Conservation (phyloP, 2,113 vertebrate genomes). For the Pangasianodon gigas region DNA sequence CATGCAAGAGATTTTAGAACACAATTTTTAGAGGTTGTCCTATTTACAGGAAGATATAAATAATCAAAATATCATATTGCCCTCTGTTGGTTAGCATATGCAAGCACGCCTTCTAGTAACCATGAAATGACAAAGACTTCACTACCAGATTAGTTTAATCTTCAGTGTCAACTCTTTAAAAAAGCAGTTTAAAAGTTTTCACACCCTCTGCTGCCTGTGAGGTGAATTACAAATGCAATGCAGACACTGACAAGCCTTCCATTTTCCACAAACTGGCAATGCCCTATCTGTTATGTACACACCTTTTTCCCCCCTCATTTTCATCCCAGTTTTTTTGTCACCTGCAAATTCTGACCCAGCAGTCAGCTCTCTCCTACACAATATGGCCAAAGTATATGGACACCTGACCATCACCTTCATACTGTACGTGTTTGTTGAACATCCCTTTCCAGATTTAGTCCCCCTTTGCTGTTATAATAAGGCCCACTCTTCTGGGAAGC, state of each 20-base stretch:
- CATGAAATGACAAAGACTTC: neutral
- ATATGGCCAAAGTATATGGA: neutral
- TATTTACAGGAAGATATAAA: constrained; percentile 12
- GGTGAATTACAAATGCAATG: neutral
- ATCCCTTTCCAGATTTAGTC: neutral
- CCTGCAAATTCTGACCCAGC: neutral
- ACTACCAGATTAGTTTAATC: neutral
- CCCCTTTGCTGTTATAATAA: neutral
- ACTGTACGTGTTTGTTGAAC: neutral
- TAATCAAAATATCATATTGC: constrained; percentile 14
- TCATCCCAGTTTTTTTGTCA: neutral
- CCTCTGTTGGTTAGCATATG: constrained; percentile 20
- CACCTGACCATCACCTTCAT: neutral
- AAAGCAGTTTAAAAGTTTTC: neutral
- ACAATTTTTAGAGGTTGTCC: neutral
- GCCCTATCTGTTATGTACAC: neutral
- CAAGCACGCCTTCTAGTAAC: neutral
- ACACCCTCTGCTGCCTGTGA: neutral
- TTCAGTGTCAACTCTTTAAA: neutral
- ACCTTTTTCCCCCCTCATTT: neutral
- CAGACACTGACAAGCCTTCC: neutral
- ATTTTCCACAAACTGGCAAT: neutral
- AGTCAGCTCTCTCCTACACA: neutral
- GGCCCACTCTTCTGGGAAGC: neutral
- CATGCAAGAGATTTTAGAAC: neutral